Evolutionary conservation across 2,113 vertebrate species (phyloP), one percentile per base, ranked within the genome.

Genomic region (Cromileptes altivelis): DNA sequence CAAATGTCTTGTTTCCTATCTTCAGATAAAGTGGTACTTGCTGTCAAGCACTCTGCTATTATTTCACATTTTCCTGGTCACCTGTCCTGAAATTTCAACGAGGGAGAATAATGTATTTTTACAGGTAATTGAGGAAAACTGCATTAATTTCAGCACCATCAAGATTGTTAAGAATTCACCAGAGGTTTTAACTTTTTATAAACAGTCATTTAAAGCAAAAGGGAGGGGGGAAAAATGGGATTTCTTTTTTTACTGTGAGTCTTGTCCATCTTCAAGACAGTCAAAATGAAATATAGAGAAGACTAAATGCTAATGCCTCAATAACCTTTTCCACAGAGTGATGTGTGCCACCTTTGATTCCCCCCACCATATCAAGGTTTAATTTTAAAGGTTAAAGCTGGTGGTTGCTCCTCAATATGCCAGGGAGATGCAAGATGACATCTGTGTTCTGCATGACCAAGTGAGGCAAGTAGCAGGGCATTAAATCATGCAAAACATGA

Each of bases 301-400:
- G 23, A 74, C 58, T 85, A 89, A 94, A 93, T 92, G 92, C 87
- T 93, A 93, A 94, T 89, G 82, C 81, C 88, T 88, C 85, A 72
- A 78, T 93, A 93, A 94, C 93, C 92, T 93, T 93, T 94, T 80
- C 89, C 70, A 55, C 64, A 53, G 93, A 94, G 55, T 91, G 91
- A 94, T 90, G 89, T 72, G 57, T 84, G 89, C 85, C 88, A 92
- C 85, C 87, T 88, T 75, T 84, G 81, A 80, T 89, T 85, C 71
- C 64, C 42, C 27, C 33, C 71, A 21, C 72, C 70, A 40, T 70
- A 88, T 88, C 86, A 61, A 33, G 76, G 67, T 87, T 80, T 87
- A 70, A 81, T 82, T 89, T 88, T 88, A 93, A 94, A 94, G 93
- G 93, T 94, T 91, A 93, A 93, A 89, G 81, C 27, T 19, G 70